These are phyloP conservation scores for Cyanocitta stelleri DNA, from an alignment of 2,113 vertebrate genomes.

Conservation along the genomic window DNA sequence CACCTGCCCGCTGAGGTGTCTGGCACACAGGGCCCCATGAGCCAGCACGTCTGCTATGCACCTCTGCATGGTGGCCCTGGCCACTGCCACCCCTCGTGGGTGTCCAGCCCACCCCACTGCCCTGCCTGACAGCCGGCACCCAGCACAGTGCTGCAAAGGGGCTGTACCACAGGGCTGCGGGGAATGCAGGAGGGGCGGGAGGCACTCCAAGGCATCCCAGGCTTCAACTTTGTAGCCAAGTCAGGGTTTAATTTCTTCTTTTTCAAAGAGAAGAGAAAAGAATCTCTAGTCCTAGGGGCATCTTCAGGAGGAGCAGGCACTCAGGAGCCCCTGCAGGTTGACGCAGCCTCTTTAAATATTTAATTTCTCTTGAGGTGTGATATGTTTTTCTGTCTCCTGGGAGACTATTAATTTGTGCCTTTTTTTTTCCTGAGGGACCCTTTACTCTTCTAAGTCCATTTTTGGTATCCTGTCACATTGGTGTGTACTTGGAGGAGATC, in stretches of 20 bases:
- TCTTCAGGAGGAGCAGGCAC: neutral
- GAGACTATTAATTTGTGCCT: neutral
- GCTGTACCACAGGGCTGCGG: neutral
- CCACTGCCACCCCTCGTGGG: neutral
- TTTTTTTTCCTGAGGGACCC: neutral
- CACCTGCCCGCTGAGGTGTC: neutral
- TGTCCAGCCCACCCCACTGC: neutral
- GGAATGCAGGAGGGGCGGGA: neutral
- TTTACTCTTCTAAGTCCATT: neutral
- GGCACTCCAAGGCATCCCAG: rapidly evolving
- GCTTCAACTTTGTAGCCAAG: rapidly evolving
- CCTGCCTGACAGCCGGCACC: neutral
- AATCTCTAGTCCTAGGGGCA: neutral
- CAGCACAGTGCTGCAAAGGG: neutral
- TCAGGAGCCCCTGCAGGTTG: neutral
- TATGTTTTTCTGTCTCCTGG: neutral
- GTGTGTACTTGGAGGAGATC: neutral
- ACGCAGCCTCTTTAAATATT: neutral
- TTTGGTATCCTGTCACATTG: neutral
- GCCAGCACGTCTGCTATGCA: neutral
- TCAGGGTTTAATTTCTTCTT: neutral
- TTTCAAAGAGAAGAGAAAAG: neutral
- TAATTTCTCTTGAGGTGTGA: neutral
- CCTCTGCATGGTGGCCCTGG: neutral
- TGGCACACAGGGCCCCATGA: neutral